Base-by-base conservation (phyloP, 2,797 vertebrate genomes). In the Heteromormyrus szaboi region DNA sequence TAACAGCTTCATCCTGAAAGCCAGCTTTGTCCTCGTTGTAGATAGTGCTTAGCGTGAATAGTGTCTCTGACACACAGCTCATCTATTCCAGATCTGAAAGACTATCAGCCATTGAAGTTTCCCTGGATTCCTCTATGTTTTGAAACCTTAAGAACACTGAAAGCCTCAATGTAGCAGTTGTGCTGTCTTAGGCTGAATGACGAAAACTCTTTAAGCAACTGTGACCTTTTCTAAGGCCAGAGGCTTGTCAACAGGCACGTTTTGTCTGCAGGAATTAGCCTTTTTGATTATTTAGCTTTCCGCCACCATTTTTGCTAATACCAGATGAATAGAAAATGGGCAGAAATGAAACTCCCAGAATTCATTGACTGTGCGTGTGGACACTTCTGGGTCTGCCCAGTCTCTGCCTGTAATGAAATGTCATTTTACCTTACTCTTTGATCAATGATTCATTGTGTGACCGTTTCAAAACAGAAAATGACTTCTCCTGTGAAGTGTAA, bases 381-480 rank as follows among this genome's bases (percentile, higher is more conserved):
- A 19, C 29, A 33, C n/a, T 86, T 17, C 25, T 41, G 53, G 29
- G 29, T 56, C 85, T 25, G 29, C 7, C 50, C 51, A 19, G 85
- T 19, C 22, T 33, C 50, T 56, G 50, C 53, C 51, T 56, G 51
- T 86, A 86, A 86, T 86, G 53, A 86, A 86, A 86, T 54, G 85
- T 86, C 85, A 86, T 53, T 86, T 59, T 86, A 33, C 17, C 29
- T 86, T n/a, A 86, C 85, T 54, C 51, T 86, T 53, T 86, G 85
- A 86, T 86, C 85, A 86, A 86, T 86, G 85, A 29, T 33, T 59
- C 29, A 86, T 86, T 29, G 33, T 41, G 50, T 37, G 51, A 59
- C 50, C 29, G 2, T 86, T 86, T 86, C 85, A 86, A 59, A 86
- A 86, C 85, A 86, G 85, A 86, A 86, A 86, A 86, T 86, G 85